These are phyloP conservation scores for Cataglyphis livida DNA, from an alignment of 2,888 invertebrate species.

Conservation along the genomic window DNA sequence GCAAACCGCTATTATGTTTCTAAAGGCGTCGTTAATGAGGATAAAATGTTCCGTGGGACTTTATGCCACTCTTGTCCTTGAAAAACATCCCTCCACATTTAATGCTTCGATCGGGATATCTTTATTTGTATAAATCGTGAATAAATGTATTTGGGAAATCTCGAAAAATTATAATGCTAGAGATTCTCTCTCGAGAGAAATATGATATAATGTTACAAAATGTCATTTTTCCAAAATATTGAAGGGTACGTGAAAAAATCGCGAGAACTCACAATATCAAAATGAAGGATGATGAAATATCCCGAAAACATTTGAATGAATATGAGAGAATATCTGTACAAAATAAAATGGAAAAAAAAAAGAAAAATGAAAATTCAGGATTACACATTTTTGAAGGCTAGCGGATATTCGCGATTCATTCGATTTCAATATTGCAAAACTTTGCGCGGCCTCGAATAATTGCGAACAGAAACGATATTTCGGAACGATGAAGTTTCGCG, in stretches of 20 bases:
- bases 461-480: constrained; percentile 41
- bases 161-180: not conserved
- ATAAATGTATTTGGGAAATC: constrained; percentile 15
- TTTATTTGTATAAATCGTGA: not conserved
- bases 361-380: constrained; percentile 6
- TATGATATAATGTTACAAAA: not conserved
- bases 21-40: constrained; percentile 51
- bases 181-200: constrained; percentile 1
- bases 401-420: constrained; percentile 5
- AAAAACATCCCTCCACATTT: constrained; percentile 4
- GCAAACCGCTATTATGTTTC: constrained; percentile 51
- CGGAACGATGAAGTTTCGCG: constrained; percentile 31
- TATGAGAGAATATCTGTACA: not conserved
- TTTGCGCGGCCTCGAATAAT: constrained; percentile 16
- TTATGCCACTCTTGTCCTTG: constrained; percentile 27
- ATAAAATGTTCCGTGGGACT: constrained; percentile 43
- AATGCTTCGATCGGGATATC: not conserved
- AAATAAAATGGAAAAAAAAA: not conserved
- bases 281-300: not conserved
- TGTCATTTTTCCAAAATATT: constrained; percentile 9
- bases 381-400: constrained; percentile 21
- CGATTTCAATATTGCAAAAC: constrained; percentile 41
- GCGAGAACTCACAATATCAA: constrained; percentile 7
- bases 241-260: constrained; percentile 10
- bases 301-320: constrained; percentile 12